These are phyloP conservation scores for Timema podura DNA, from an alignment of 2,888 invertebrate species.

Conservation along the genomic window DNA sequence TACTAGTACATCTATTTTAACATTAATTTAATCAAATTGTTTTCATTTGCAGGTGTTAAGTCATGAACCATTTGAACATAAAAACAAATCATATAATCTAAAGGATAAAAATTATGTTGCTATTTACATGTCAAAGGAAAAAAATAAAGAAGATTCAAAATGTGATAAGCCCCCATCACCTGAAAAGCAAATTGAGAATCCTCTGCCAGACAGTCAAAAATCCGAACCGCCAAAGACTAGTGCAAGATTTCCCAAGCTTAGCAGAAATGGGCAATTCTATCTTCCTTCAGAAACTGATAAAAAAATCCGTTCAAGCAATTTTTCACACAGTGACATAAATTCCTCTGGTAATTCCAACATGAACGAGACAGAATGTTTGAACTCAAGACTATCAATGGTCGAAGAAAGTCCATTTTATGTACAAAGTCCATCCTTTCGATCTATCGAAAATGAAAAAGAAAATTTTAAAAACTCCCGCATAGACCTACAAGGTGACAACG, in stretches of 20 bases:
- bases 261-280: neutral
- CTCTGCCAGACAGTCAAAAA: constrained; percentile 9
- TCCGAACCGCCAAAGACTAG: constrained; percentile 15
- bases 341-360: too few species aligned
- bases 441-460: too few species aligned
- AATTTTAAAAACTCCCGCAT: too few species aligned
- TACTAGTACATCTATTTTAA: neutral
- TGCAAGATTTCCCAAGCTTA: constrained; percentile 14
- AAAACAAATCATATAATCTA: constrained; percentile 17
- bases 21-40: neutral
- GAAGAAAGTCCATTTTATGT: too few species aligned
- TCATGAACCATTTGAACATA: constrained; percentile 15
- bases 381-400: too few species aligned
- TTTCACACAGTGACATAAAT: neutral
- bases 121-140: constrained; percentile 19
- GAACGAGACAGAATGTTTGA: too few species aligned
- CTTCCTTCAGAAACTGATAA: too few species aligned
- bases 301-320: too few species aligned
- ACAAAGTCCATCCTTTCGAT: too few species aligned
- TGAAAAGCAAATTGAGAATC: constrained; percentile 18
- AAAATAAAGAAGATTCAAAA: constrained; percentile 9
- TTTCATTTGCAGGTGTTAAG: constrained; percentile 16
- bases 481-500: too few species aligned
- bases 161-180: neutral
- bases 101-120: constrained; percentile 17